A percentile compares a stretch with the other conserved stretches of the same genome.
phyloP scores from a whole-genome alignment of 2,888 invertebrate genomes.

The Caenorhabditis doughertyi region DNA sequence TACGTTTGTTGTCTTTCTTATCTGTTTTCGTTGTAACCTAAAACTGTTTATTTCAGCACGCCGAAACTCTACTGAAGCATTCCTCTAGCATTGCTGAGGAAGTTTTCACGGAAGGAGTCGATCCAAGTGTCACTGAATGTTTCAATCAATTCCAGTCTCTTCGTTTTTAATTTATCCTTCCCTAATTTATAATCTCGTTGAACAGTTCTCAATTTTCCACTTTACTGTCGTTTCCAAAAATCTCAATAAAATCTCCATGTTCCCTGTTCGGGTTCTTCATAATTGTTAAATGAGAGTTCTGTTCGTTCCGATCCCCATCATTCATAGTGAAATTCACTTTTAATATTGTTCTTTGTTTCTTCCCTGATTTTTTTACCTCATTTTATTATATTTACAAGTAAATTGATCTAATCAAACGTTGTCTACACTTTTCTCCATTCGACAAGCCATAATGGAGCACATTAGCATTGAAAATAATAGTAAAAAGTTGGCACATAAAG shows the following conservation, averaged over 20 bases:
- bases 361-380: conserved; percentile 10
- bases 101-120: conserved; percentile 92
- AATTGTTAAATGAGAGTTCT: conserved; percentile 1
- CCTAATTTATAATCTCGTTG: not conserved
- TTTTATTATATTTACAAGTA: conserved; percentile 9
- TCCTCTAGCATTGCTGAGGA: conserved; percentile 95
- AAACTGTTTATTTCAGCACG: conserved; percentile 87
- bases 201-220: not conserved
- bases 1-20: not conserved
- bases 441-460: conserved; percentile 58
- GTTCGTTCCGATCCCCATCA: not conserved
- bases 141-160: conserved; percentile 98
- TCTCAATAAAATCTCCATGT: conserved; percentile 28
- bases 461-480: conserved; percentile 47
- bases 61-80: conserved; percentile 97
- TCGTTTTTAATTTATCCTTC: conserved; percentile 23
- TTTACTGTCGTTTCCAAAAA: not conserved
- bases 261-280: conserved; percentile 37
- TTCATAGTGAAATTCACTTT: not conserved
- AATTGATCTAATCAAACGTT: conserved; percentile 16
- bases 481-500: conserved; percentile 55
- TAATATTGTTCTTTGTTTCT: conserved; percentile 1
- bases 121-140: conserved; percentile 95
- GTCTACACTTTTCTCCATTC: conserved; percentile 31
- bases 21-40: not conserved